phyloP scores from a whole-genome alignment of 2,888 invertebrate species.

The Eupithecia insigniata region DNA sequence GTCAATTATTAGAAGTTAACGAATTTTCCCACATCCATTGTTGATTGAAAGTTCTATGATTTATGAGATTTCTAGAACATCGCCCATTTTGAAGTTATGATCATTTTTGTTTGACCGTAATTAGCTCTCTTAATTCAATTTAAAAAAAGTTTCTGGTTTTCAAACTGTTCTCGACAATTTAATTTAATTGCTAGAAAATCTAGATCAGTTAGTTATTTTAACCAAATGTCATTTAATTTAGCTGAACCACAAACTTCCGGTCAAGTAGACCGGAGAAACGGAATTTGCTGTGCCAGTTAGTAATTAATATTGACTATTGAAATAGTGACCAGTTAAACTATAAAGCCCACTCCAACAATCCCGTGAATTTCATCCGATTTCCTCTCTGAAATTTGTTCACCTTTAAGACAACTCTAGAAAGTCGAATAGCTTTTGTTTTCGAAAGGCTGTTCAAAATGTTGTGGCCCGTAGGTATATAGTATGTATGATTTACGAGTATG shows the following conservation, averaged over 20 bases:
- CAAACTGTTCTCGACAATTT: not conserved
- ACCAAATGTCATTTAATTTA: constrained; percentile 70
- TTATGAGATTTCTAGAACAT: not conserved
- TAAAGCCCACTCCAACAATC: constrained; percentile 10
- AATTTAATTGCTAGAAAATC: not conserved
- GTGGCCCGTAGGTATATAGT: too few species aligned
- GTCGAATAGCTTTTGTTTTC: not conserved
- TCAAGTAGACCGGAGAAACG: constrained; percentile 36
- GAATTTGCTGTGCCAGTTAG: constrained; percentile 51
- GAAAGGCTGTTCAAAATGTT: not conserved
- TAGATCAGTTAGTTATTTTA: not conserved
- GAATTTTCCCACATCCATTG: not conserved
- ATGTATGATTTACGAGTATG: too few species aligned
- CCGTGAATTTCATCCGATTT: not conserved
- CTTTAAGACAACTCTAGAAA: not conserved
- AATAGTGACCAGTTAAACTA: constrained; percentile 28
- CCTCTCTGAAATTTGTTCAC: not conserved
- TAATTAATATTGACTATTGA: constrained; percentile 72
- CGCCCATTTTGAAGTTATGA: not conserved
- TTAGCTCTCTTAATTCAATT: not conserved
- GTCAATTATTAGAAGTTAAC: not conserved
- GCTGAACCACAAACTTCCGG: constrained; percentile 60
- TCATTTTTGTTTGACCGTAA: not conserved
- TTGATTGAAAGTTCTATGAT: not conserved
- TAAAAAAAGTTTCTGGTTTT: not conserved